Conservation (phyloP, 2,888 invertebrate genomes). For the Cartodere bifasciata region DNA sequence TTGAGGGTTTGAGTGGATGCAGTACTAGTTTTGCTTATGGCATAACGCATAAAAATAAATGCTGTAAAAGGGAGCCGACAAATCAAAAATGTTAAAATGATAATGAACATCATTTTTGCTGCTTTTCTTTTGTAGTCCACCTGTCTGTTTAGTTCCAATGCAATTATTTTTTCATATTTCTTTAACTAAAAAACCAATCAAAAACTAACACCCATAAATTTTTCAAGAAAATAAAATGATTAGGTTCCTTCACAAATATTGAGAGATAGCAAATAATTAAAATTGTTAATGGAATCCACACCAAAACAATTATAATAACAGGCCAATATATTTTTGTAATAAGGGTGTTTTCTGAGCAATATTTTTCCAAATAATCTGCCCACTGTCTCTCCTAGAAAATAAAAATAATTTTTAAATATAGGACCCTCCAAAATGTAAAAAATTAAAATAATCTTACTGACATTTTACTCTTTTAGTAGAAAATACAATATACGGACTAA, state of each 20-base stretch:
- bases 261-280: constrained; percentile 64
- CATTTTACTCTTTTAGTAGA: too few relatives aligned
- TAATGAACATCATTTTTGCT: constrained; percentile 55
- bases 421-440: too few relatives aligned
- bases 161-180: constrained; percentile 48
- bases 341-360: constrained; percentile 55
- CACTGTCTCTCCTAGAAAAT: constrained; percentile 52
- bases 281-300: constrained; percentile 63
- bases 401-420: constrained; percentile 7
- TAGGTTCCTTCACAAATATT: constrained; percentile 47
- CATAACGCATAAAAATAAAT: constrained; percentile 33
- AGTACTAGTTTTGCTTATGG: constrained; percentile 1
- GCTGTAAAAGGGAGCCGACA: constrained; percentile 66
- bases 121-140: constrained; percentile 55
- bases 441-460: too few relatives aligned
- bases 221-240: constrained; percentile 2
- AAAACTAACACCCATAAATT: constrained; percentile 26
- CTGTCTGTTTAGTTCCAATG: constrained; percentile 46
- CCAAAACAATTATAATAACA: constrained; percentile 57
- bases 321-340: constrained; percentile 66
- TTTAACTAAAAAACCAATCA: constrained; percentile 43
- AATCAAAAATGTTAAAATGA: constrained; percentile 51
- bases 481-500: too few relatives aligned
- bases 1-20: too few relatives aligned
- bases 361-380: constrained; percentile 62